Conservation (phyloP, 23 tunicate species). For the Trididemnum nubilum region DNA sequence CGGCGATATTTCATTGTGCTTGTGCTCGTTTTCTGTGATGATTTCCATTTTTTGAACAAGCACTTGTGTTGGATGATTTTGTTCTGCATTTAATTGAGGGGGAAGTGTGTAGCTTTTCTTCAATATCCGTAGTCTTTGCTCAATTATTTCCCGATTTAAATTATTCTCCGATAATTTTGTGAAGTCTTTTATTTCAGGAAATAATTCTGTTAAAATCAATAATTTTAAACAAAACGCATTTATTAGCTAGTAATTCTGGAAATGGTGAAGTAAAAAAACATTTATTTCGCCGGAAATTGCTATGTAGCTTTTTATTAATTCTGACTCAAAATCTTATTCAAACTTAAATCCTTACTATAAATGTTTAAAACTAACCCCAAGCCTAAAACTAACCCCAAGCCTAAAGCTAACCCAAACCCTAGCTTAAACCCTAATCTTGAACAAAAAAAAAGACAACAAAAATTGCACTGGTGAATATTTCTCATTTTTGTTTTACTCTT, state of each 20-base stretch:
- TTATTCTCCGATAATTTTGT: neutral
- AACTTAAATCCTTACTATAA: too few relatives aligned
- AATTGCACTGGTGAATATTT: too few relatives aligned
- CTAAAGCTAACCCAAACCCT: too few relatives aligned
- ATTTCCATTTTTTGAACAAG: slow-evolving; percentile 11
- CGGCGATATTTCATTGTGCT: neutral
- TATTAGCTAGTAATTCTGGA: neutral
- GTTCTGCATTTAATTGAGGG: slow-evolving; percentile 4
- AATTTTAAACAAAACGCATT: neutral
- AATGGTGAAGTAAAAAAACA: neutral
- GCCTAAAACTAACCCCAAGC: too few relatives aligned
- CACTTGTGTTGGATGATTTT: neutral
- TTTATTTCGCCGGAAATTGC: neutral
- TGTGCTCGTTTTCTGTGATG: neutral
- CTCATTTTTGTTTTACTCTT: too few relatives aligned
- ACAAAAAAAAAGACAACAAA: too few relatives aligned
- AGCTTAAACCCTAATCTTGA: too few relatives aligned
- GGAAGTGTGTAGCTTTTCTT: slow-evolving; percentile 20
- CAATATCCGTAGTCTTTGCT: neutral
- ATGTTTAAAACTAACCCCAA: too few relatives aligned
- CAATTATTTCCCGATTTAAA: slow-evolving; percentile 4
- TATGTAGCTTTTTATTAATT: too few relatives aligned
- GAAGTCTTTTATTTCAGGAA: slow-evolving; percentile 26
- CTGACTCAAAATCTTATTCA: too few relatives aligned
- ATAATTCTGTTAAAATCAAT: neutral